Evolutionary conservation across 2,888 invertebrate species (phyloP), one percentile per base, ranked within the genome.

Genomic region (Platycnemis pennipes): DNA sequence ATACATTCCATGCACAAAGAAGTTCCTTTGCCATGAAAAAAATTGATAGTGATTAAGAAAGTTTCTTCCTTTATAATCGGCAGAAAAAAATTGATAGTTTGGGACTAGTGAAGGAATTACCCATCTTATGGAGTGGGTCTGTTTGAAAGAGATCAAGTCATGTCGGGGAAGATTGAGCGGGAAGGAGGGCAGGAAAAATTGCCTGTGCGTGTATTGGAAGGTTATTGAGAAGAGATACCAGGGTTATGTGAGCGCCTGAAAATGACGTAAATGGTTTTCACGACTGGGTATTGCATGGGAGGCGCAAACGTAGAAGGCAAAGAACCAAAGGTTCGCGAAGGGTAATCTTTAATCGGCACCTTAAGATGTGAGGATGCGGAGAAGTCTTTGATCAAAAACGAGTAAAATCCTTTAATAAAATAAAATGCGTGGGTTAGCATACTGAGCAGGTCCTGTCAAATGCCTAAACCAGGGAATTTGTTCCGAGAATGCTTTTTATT

Each of bases 251-350:
- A 42, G 56, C 89, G 89, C 56, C 89, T 89, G 89, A 26, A 89
- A 63, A 42, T 89, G 89, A 89, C 89, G 89, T 42, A 89, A 56
- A 89, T 89, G 89, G 89, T 89, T 89, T 37, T 77, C 16, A 77
- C 37, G 77, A 77, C 13, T 77, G 31, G 77, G 31, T 31, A 77
- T 77, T 37, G 37, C 77, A 77, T 11, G 31, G 42, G 56, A 8
- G 56, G 89, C 22, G 89, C 22, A 89, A 56, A 56, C 19, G 16
- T 37, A 37, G 16, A 7, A 77, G 77, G 13, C 77, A 26, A 77
- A 77, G 31, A 77, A 37, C 37, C 77, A 26, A 77, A 77, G 11
- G 22, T 26, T 63, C 26, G 31, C 31, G 88, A 88, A 49, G 53
- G 88, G 53, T 19, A 53, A 88, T 37, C 56, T 89, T 89, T 89